Evolutionary conservation across 35 echinoderm and acorn worm genomes (phyloP), one percentile per base, ranked within the genome.

Genomic region (Ophioderma brevispina): DNA sequence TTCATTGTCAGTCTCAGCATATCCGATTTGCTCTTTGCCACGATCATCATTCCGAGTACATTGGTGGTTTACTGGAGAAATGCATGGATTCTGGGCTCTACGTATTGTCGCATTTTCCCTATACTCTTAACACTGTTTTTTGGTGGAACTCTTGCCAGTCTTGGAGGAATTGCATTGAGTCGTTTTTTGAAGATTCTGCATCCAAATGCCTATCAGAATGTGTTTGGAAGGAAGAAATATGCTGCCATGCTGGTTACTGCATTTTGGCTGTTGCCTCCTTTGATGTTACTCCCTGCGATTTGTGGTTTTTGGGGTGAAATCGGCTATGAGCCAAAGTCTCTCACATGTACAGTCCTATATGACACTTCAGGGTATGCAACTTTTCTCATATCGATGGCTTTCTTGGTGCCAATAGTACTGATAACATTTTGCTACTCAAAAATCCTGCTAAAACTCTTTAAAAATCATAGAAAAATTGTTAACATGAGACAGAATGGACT

Each of bases 121-220:
- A 64, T 75, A 33, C 39, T 90, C 25, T 36, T 90, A 35, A 63
- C 81, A 50, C 81, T 80, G 31, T 90, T 90, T 59, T 52, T 84
- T 37, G 89, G 89, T 0, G 80, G 79, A 23, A 90, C 89, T 0
- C 80, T 90, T 36, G 59, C 77, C 34, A 83, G 79, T 42, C 81
- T 90, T 0, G 89, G 79, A 36, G 89, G 79, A 28, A 90, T 82
- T 0, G 79, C 89, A 13, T 39, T 90, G 10, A 82, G 89, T 19
- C 52, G 89, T 32, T 90, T 63, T 64, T 33, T 90, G 28, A 90
- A 84, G 80, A 90, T 90, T 39, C 80, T 56, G n/a, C 80, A 90
- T 38, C 35, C 89, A 5, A 33, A n/a, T 17, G 31, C 70, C 5
- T 90, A 90, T 55, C 38, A 76, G 50, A 59, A 40, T 28, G 36